Percentiles rank a stretch among this genome's conserved stretches.
These are phyloP conservation scores for Panthera uncia DNA, from an alignment of 2,113 vertebrate species.

Conservation along the genomic window DNA sequence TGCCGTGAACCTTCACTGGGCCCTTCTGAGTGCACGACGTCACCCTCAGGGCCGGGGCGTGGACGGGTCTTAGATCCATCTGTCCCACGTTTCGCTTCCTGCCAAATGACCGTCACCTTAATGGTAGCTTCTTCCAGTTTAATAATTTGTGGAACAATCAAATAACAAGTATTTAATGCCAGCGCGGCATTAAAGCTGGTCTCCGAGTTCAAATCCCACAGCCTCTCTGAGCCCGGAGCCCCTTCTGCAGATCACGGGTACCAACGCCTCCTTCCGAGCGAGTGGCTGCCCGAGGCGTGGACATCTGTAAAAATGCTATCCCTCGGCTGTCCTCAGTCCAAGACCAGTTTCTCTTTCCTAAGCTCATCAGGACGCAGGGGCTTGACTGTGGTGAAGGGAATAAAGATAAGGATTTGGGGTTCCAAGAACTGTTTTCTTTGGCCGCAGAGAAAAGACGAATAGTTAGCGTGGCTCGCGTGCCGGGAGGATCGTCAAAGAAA, in stretches of 20 bases:
- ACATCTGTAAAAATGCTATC: fast-evolving
- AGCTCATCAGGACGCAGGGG: background rate
- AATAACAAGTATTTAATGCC: background rate
- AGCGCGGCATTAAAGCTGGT: fast-evolving
- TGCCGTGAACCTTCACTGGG: fast-evolving
- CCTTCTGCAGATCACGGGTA: fast-evolving
- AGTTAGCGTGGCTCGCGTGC: fast-evolving
- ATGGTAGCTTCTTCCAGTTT: background rate
- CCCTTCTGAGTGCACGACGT: background rate
- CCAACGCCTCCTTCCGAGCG: fast-evolving
- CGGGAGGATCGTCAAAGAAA: fast-evolving
- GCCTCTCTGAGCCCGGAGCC: background rate
- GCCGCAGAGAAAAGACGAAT: background rate
- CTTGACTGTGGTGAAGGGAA: background rate
- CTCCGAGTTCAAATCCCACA: background rate
- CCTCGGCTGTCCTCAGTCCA: background rate
- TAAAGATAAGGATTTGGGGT: background rate
- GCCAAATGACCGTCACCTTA: background rate
- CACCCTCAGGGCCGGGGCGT: fast-evolving
- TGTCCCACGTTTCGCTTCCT: background rate
- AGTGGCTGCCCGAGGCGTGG: fast-evolving
- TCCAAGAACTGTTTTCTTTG: background rate
- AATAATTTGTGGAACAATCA: background rate
- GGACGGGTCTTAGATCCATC: fast-evolving
- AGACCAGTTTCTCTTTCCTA: background rate